These are phyloP conservation scores for Cotesia glomerata DNA, from an alignment of 1,140 invertebrate genomes.

Conservation along the genomic window DNA sequence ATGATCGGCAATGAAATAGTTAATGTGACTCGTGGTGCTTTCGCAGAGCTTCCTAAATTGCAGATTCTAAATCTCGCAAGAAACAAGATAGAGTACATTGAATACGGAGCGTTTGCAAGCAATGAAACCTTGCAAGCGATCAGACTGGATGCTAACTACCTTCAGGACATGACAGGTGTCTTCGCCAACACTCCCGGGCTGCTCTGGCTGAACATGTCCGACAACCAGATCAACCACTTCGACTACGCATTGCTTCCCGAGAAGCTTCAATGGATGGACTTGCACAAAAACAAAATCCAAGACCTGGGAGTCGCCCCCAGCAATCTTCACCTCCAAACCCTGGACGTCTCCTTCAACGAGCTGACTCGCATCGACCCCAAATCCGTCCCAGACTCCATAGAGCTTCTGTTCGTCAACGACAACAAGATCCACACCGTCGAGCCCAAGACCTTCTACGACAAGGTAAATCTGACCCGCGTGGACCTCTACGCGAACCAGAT, in stretches of 20 bases:
- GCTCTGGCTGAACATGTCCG: constrained; percentile 83
- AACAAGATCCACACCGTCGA: constrained; percentile 79
- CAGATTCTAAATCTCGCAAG: constrained; percentile 83
- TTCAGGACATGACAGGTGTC: constrained; percentile 78
- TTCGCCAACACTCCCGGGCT: constrained; percentile 77
- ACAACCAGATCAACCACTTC: constrained; percentile 81
- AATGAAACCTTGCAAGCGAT: constrained; percentile 81
- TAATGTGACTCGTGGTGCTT: constrained; percentile 75
- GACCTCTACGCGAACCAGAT: constrained; percentile 86
- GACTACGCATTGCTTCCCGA: constrained; percentile 81
- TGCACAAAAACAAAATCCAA: constrained; percentile 81
- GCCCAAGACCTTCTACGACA: constrained; percentile 79
- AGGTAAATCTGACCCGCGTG: constrained; percentile 78
- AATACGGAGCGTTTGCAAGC: constrained; percentile 75
- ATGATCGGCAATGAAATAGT: constrained; percentile 83
- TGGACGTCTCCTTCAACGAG: constrained; percentile 83
- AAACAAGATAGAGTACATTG: constrained; percentile 79
- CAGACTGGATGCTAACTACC: constrained; percentile 78
- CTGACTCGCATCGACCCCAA: constrained; percentile 72
- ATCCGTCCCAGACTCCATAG: constrained; percentile 79
- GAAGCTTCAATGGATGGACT: constrained; percentile 80
- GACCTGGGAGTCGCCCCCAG: constrained; percentile 68
- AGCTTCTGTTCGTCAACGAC: constrained; percentile 82
- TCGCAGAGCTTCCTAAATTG: constrained; percentile 73
- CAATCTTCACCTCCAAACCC: constrained; percentile 68